These are phyloP conservation scores for Euplagia quadripunctaria DNA, from an alignment of 2,888 invertebrate species.

Conservation along the genomic window DNA sequence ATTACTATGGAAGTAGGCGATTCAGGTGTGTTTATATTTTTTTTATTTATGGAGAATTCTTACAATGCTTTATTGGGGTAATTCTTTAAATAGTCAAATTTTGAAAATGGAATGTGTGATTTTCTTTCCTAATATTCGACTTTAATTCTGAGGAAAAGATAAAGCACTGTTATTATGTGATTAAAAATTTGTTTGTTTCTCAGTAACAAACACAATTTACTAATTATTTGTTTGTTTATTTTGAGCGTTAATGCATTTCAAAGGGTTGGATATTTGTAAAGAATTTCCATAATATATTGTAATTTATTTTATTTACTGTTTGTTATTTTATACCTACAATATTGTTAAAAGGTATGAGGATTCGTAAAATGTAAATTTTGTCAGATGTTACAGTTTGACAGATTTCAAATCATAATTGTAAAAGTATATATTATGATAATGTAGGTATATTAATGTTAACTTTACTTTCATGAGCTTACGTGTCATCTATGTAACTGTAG, in stretches of 20 bases:
- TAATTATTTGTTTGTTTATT: not conserved
- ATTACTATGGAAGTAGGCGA: constrained; percentile 90
- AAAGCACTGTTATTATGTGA: not conserved
- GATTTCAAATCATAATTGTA: not conserved
- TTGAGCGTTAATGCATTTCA: not conserved
- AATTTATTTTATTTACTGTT: not conserved
- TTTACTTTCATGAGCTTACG: constrained; percentile 42
- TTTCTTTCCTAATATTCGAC: not conserved
- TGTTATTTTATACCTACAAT: constrained; percentile 6
- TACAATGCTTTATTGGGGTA: constrained; percentile 12
- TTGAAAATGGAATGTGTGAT: not conserved
- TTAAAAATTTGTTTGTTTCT: not conserved
- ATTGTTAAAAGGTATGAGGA: not conserved
- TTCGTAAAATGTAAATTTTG: not conserved
- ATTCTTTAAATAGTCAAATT: not conserved
- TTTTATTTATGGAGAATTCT: constrained; percentile 10
- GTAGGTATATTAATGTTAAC: constrained; percentile 17
- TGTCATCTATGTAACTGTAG: constrained; percentile 42
- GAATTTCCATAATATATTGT: not conserved
- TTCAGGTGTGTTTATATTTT: constrained; percentile 89
- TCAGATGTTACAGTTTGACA: not conserved
- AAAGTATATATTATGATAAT: constrained; percentile 20
- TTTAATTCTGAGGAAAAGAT: not conserved
- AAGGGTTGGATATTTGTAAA: not conserved
- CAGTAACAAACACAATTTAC: not conserved